Evolutionary conservation across 1,140 invertebrate genomes (phyloP), one percentile per base, ranked within the genome.

Genomic region (Ooceraea biroi): DNA sequence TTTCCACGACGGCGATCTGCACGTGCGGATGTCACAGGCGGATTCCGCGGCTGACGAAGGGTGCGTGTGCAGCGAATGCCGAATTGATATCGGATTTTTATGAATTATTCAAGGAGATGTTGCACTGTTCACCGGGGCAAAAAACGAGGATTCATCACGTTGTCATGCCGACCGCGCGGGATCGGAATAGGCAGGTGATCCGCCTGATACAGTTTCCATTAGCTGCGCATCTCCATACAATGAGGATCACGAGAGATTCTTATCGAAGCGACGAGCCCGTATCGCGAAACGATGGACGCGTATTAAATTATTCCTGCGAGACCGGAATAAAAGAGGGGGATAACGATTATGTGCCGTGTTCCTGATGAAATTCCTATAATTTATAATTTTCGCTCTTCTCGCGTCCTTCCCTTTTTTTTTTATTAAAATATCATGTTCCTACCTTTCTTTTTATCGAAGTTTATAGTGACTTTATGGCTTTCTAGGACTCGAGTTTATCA

Each of bases 11-110:
- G 68, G 52, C 27, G 10, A 1, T n/a, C n/a, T n/a, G n/a, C n/a
- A n/a, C n/a, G 66, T 5, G 48, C 48, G 52, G 68, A 55, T 50
- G 66, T 69, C 30, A 36, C 14, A 10, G 48, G 17, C 52, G 25
- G 68, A 50, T 63, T 3, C 17, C 2, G 14, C 8, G 7, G 17
- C 52, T 41, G 60, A 63, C 30, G n/a, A 44, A 48, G 1, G 46
- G 8, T 50, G 48, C n/a, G 25, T 22, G 48, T n/a, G 25, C 46
- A 50, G 7, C 25, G 25, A 46, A 27, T n/a, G 27, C 48, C 66
- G 17, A 50, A 50, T 27, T 10, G 66, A 69, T 69, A 50, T 52
- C 10, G 44, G 46, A 50, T 69, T 69, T 69, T 50, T 25, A 69
- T 50, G 66, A 69, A 69, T 69, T 50, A 69, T 69, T 69, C 66